Evolutionary conservation across 1,140 invertebrate genomes (phyloP).

Genomic region (Sinella curviseta): DNA sequence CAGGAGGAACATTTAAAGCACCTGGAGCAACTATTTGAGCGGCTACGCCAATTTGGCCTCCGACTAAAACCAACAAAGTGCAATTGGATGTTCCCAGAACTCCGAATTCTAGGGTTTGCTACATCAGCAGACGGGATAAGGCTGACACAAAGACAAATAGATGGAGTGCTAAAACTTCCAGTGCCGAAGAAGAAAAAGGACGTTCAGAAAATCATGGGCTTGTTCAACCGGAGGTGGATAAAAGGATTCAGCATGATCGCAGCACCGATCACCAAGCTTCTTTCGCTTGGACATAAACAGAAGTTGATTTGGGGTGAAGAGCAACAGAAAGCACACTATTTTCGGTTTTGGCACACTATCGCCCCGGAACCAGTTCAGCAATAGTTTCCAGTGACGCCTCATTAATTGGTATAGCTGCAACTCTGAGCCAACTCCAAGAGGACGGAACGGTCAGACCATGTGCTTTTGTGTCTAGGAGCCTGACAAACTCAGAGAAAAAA

Average conservation of each 20-base stretch:
- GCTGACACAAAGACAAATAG: slow-evolving; percentile 46
- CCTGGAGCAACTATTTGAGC: not conserved
- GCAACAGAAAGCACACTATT: not conserved
- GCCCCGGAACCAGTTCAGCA: not conserved
- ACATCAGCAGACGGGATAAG: slow-evolving; percentile 33
- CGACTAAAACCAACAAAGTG: slow-evolving; percentile 42
- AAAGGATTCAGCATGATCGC: slow-evolving; percentile 2
- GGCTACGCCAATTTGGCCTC: slow-evolving; percentile 22
- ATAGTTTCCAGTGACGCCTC: not conserved
- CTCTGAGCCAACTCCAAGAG: not conserved
- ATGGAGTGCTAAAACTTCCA: slow-evolving; percentile 36
- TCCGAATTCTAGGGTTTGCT: slow-evolving; percentile 47
- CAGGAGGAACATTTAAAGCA: not conserved
- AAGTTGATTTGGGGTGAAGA: not conserved
- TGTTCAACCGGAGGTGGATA: slow-evolving; percentile 11
- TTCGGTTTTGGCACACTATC: not conserved
- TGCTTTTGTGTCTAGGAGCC: not conserved
- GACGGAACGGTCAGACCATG: not conserved
- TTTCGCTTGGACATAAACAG: not conserved
- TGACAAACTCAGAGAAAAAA: not conserved
- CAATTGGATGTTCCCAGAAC: slow-evolving; percentile 22
- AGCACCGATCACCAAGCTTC: not conserved
- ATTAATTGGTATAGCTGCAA: not conserved
- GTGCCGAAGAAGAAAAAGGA: not conserved
- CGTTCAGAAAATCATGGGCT: slow-evolving; percentile 18